phyloP scores from a whole-genome alignment of 2,113 vertebrate genomes.

The Amblyornis subalaris region DNA sequence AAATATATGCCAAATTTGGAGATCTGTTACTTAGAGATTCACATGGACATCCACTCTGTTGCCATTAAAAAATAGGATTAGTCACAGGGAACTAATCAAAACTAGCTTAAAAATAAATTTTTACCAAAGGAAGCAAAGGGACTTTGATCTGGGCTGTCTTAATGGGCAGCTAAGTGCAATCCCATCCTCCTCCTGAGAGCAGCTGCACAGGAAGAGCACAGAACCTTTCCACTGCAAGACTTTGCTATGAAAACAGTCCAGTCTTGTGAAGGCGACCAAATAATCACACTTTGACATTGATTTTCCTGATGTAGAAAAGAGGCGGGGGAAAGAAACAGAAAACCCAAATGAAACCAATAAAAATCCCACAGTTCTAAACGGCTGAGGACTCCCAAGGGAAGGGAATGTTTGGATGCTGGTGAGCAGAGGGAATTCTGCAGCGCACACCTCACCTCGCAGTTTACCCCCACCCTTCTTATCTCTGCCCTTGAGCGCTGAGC shows the following conservation, averaged over 20 bases:
- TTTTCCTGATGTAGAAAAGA: neutral
- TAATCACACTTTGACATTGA: neutral
- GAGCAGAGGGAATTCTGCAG: neutral
- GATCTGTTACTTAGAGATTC: neutral
- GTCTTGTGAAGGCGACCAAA: neutral
- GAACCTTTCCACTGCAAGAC: neutral
- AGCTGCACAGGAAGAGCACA: neutral
- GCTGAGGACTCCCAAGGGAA: neutral
- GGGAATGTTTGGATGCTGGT: neutral
- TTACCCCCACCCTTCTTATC: neutral
- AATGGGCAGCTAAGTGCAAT: neutral
- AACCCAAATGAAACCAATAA: neutral
- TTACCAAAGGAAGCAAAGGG: neutral
- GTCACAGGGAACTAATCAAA: conserved; percentile 5
- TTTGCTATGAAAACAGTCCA: neutral
- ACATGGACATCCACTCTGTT: neutral
- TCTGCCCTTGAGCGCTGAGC: neutral
- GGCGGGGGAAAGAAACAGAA: rapidly evolving
- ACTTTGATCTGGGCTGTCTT: neutral
- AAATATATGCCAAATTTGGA: neutral
- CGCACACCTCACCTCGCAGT: neutral
- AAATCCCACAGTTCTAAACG: neutral
- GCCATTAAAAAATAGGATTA: conserved; percentile 6
- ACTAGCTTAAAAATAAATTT: neutral
- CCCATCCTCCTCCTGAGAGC: neutral